Base-by-base conservation (phyloP, 92 coral and sea anemone species). In the Hydrozoanthus gracilis region DNA sequence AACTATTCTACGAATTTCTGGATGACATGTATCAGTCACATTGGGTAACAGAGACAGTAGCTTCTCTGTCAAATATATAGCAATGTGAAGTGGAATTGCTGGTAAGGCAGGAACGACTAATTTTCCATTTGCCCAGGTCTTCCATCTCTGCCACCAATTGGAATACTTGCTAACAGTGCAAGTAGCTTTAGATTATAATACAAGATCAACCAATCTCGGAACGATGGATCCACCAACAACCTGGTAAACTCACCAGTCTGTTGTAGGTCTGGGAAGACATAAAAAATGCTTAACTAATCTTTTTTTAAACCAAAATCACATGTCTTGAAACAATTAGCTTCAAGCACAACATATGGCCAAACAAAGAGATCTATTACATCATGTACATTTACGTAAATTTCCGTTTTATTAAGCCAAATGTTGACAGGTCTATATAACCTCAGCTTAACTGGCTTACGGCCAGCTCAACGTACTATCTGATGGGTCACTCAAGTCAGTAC, bases 21-120 rank as follows among this genome's bases (percentile, higher is more conserved):
- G 79, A 74, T 74, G n/a, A 7, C 15, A 74, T 3, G 78, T 48
- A 8, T 3, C 0, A 3, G 8, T 73, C 6, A 2, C 56, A 44
- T 73, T 60, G 2, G 78, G 78, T n/a, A 73, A 73, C 78, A 73
- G 50, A 46, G 18, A 2, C 60, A 48, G 8, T 5, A 73, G 18
- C 14, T 73, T 73, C 16, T 73, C 78, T 2, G 78, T 73, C 71
- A 77, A 51, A 51, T 78, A 78, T 18, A 78, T n/a, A 35, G 86
- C 72, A 6, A 87, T 79, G 35, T 87, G 80, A 3, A 87, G 20
- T 1, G 89, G 73, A 78, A 87, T 51, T 51, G 79, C 85, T 83
- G 86, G 79, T 44, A 87, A 70, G 5, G 77, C 83, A 51, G 84
- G 77, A 66, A 86, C 89, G 35, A 27, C 61, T 18, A 78, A 61